These are phyloP conservation scores for Carduelis carduelis DNA, from an alignment of 2,797 vertebrate species.

Conservation along the genomic window DNA sequence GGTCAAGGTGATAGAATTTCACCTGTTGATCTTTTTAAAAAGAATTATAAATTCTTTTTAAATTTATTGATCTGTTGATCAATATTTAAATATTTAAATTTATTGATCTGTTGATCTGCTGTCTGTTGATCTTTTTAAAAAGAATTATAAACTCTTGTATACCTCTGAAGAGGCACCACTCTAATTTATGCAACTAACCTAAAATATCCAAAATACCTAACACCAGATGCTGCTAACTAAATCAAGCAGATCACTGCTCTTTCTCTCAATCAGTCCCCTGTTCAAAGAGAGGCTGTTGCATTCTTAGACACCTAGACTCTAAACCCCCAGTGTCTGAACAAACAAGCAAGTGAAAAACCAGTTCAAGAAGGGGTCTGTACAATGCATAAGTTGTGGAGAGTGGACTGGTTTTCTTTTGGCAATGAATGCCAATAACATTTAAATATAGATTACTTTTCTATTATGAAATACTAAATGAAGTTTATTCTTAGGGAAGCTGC, in stretches of 20 bases:
- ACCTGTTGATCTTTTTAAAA: not conserved
- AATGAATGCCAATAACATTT: not conserved
- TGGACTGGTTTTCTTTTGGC: not conserved
- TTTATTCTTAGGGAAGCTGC: not conserved
- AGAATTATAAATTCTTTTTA: not conserved
- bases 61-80: too few relatives aligned
- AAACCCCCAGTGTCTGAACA: not conserved
- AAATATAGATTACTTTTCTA: not conserved
- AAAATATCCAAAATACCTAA: not conserved
- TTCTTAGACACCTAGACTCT: not conserved
- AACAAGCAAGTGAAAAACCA: not conserved
- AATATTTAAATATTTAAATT: too few relatives aligned
- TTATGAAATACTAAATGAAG: not conserved
- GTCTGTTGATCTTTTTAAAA: too few relatives aligned
- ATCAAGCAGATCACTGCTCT: not conserved
- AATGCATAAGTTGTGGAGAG: not conserved
- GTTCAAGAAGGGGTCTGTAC: not conserved
- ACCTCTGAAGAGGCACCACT: not conserved
- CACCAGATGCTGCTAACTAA: not conserved
- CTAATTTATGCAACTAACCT: not conserved
- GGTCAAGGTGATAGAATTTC: not conserved
- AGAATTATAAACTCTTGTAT: not conserved
- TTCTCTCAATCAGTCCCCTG: not conserved
- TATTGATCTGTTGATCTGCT: too few relatives aligned
- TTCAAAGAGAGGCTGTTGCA: not conserved